These are phyloP conservation scores for Mormyrus proboscirostris DNA, from an alignment of 2,797 vertebrate species.

Conservation along the genomic window DNA sequence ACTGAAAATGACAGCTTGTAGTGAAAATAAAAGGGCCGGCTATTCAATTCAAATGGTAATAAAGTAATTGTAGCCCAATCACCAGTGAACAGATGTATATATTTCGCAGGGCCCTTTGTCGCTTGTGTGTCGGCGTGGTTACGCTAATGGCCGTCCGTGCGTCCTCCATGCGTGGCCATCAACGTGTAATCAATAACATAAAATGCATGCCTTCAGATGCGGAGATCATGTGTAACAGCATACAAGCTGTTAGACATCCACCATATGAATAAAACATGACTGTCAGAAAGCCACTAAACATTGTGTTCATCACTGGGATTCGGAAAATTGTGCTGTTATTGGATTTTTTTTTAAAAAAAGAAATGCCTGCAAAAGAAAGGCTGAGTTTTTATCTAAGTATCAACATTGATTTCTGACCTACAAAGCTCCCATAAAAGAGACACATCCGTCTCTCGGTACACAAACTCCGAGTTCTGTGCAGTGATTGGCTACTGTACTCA, in stretches of 20 bases:
- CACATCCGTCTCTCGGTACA: background rate
- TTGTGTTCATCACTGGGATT: background rate
- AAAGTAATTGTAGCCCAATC: conserved; percentile 40
- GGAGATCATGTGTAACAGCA: background rate
- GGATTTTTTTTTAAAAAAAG: background rate
- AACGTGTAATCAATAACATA: background rate
- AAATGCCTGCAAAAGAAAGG: background rate
- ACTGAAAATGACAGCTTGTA: conserved; percentile 46
- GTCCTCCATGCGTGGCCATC: background rate
- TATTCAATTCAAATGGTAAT: conserved; percentile 33
- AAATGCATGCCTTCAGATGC: background rate
- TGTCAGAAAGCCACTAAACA: background rate
- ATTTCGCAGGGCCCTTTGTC: conserved; percentile 8
- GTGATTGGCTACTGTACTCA: background rate
- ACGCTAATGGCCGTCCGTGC: conserved; percentile 32
- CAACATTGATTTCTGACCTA: background rate
- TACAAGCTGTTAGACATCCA: background rate
- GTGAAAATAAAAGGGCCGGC: conserved; percentile 40
- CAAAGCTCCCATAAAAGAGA: background rate
- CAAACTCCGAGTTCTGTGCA: background rate
- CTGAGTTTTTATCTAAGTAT: background rate
- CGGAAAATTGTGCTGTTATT: background rate
- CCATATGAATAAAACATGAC: background rate
- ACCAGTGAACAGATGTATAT: conserved; percentile 40
- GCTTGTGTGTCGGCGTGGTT: conserved; percentile 38